Conservation (phyloP, 2,797 vertebrate species). For the Anas bernieri region DNA sequence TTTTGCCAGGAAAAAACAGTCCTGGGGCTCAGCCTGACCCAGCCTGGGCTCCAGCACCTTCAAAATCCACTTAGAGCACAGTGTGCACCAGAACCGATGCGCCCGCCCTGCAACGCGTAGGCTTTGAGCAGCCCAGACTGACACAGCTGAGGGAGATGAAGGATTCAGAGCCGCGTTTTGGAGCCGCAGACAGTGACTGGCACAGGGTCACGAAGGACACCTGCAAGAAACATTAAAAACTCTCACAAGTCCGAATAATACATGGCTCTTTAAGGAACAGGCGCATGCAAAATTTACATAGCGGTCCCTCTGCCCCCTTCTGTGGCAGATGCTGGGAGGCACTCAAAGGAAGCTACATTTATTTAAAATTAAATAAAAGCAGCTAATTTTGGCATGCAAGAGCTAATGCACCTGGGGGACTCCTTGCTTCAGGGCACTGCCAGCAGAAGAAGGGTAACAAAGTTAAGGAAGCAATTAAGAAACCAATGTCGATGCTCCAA, state of each 20-base stretch:
- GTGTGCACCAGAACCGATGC: fast-evolving
- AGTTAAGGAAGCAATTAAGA: constrained; percentile 58
- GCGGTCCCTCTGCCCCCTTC: background rate
- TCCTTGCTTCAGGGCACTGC: constrained; percentile 50
- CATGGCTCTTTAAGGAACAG: background rate
- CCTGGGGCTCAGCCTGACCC: background rate
- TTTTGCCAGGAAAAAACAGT: background rate
- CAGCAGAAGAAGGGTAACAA: constrained; percentile 21
- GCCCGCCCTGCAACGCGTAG: fast-evolving
- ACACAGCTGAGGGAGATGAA: background rate
- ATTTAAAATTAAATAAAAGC: constrained; percentile 63
- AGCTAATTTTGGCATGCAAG: constrained; percentile 46
- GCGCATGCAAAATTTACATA: background rate
- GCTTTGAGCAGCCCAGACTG: background rate
- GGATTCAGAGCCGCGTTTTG: background rate
- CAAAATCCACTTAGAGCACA: background rate
- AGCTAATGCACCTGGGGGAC: constrained; percentile 32
- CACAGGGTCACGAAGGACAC: background rate
- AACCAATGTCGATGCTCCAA: background rate
- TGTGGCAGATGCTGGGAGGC: background rate
- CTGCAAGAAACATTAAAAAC: constrained; percentile 10
- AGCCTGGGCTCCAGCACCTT: background rate
- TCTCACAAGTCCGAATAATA: background rate
- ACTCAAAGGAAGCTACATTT: background rate
- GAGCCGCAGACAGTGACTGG: background rate